These are phyloP conservation scores for Athalia circularis DNA, from an alignment of 2,888 invertebrate genomes.

Conservation along the genomic window DNA sequence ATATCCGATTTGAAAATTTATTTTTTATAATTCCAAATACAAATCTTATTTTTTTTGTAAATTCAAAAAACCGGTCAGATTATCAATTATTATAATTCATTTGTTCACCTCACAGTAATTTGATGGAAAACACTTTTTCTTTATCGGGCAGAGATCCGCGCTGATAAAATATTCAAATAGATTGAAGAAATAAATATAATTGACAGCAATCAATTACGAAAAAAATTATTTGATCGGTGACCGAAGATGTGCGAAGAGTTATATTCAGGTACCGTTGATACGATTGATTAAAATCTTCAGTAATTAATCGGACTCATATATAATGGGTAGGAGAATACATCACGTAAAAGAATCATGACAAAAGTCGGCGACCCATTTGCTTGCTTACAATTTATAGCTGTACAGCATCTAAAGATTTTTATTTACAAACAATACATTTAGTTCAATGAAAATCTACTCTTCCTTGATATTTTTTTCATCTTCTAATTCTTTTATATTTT, in stretches of 20 bases:
- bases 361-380: neutral
- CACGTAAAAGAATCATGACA: too few species aligned
- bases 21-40: neutral
- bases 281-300: too few species aligned
- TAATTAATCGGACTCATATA: too few species aligned
- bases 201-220: neutral
- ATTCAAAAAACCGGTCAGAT: too few species aligned
- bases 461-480: constrained; percentile 13
- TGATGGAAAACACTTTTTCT: too few species aligned
- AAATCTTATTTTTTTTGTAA: neutral
- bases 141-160: neutral
- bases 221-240: too few species aligned
- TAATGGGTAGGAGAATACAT: too few species aligned
- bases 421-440: constrained; percentile 22
- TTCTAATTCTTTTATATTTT: constrained; percentile 5
- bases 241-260: too few species aligned
- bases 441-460: constrained; percentile 12
- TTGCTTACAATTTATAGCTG: neutral
- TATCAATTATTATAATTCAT: too few species aligned
- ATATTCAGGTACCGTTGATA: too few species aligned
- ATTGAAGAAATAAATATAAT: neutral
- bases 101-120: too few species aligned
- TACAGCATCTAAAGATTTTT: constrained; percentile 21
- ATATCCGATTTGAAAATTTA: constrained; percentile 5
- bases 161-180: neutral